A percentile compares a stretch with the other conserved stretches of the same genome.
Conservation (phyloP, 1,140 invertebrate species). For the Drosophila neocordata region DNA sequence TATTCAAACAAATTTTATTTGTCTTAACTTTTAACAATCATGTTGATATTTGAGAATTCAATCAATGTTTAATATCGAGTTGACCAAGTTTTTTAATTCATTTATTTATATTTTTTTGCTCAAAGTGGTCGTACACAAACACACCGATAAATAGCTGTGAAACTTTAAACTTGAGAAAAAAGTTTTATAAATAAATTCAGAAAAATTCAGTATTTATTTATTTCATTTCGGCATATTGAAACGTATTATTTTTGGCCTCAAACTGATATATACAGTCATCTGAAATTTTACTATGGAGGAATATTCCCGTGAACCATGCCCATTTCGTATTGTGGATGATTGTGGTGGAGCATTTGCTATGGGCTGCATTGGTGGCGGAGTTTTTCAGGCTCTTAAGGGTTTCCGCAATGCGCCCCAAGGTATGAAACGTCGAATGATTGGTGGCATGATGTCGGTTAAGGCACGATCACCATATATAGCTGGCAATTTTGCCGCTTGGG, state of each 20-base stretch:
- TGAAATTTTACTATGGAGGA: conserved; percentile 88
- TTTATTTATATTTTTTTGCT: neutral
- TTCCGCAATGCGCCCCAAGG: conserved; percentile 97
- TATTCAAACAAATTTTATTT: too few species aligned
- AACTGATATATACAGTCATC: neutral
- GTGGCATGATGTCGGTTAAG: conserved; percentile 93
- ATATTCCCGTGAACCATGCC: conserved; percentile 89
- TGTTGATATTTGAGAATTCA: too few species aligned
- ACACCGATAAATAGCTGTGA: neutral
- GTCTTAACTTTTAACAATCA: neutral
- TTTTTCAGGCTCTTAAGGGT: conserved; percentile 98
- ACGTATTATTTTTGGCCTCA: neutral
- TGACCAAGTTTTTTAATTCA: neutral
- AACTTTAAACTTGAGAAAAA: neutral
- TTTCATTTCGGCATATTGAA: neutral
- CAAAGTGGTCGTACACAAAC: neutral
- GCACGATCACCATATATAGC: conserved; percentile 95
- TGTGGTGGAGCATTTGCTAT: conserved; percentile 98
- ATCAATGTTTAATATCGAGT: neutral
- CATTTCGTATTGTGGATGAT: conserved; percentile 66
- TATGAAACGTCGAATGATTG: conserved; percentile 82
- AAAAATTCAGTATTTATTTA: neutral
- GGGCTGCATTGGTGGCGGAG: conserved; percentile 97
- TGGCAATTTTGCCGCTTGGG: conserved; percentile 97
- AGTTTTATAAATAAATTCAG: neutral